phyloP scores from a whole-genome alignment of 2,888 invertebrate genomes.

The Schrankia costaestrigalis region DNA sequence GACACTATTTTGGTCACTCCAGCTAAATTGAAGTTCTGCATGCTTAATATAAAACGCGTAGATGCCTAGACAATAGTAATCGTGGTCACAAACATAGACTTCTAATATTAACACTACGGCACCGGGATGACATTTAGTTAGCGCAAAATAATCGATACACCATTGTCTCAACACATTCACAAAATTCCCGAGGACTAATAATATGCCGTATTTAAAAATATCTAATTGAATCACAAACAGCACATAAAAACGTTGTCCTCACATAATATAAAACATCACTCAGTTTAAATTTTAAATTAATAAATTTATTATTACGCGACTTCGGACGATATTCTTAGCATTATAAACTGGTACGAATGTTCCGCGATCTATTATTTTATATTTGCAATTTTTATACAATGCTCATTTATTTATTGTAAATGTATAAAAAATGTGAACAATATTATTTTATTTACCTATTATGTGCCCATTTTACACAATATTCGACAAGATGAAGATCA shows the following conservation, averaged over 20 bases:
- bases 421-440: slow-evolving; percentile 21
- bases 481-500: slow-evolving; percentile 69
- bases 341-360: slow-evolving; percentile 55
- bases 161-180: slow-evolving; percentile 78
- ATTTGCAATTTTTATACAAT: slow-evolving; percentile 7
- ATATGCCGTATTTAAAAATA: slow-evolving; percentile 38
- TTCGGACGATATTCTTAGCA: slow-evolving; percentile 76
- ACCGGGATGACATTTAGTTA: slow-evolving; percentile 79
- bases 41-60: slow-evolving; percentile 77
- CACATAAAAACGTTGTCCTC: slow-evolving; percentile 30
- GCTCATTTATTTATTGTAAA: no score
- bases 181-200: slow-evolving; percentile 56
- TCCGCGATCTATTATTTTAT: slow-evolving; percentile 62
- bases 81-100: slow-evolving; percentile 75
- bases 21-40: slow-evolving; percentile 69
- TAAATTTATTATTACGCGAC: slow-evolving; percentile 68
- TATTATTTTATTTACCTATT: slow-evolving; percentile 73
- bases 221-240: slow-evolving; percentile 27
- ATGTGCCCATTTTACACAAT: slow-evolving; percentile 79
- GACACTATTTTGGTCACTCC: slow-evolving; percentile 73
- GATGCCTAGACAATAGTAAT: slow-evolving; percentile 78
- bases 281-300: slow-evolving; percentile 57
- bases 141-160: slow-evolving; percentile 81
- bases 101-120: slow-evolving; percentile 79
- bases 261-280: slow-evolving; percentile 59